Evolutionary conservation across 2,113 vertebrate genomes (phyloP).

Genomic region (Hydrolagus affinis): DNA sequence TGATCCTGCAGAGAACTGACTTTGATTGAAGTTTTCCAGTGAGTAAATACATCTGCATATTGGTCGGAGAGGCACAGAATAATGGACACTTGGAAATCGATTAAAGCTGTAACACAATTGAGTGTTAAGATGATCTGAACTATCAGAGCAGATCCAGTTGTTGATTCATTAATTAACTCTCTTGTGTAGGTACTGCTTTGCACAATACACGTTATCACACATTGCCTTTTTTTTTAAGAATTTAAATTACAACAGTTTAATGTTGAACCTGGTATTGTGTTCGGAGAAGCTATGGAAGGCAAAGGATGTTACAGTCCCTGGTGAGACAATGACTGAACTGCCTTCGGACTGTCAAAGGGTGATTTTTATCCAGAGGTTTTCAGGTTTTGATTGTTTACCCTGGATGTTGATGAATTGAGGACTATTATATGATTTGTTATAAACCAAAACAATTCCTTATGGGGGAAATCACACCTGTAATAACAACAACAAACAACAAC

Average conservation of each 20-base stretch:
- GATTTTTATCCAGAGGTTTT: too few relatives aligned
- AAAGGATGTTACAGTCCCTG: neutral
- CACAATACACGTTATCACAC: neutral
- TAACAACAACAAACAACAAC: too few relatives aligned
- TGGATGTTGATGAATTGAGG: too few relatives aligned
- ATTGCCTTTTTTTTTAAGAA: neutral
- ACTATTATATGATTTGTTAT: too few relatives aligned
- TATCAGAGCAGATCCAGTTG: neutral
- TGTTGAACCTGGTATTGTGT: neutral
- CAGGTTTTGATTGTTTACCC: too few relatives aligned
- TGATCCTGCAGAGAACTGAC: slow-evolving; percentile 13
- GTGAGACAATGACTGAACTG: neutral
- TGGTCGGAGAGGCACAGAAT: neutral
- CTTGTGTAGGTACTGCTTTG: neutral
- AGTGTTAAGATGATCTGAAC: neutral
- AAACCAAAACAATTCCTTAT: too few relatives aligned
- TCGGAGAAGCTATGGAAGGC: neutral
- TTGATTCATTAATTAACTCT: neutral
- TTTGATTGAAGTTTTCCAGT: neutral
- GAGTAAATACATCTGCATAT: neutral
- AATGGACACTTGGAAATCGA: neutral
- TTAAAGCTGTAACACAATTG: neutral
- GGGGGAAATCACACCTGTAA: too few relatives aligned
- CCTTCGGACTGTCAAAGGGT: too few relatives aligned
- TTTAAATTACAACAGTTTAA: neutral